Evolutionary conservation across 2,888 invertebrate species (phyloP), one percentile per base, ranked within the genome.

Genomic region (Schizotus pectinicornis): DNA sequence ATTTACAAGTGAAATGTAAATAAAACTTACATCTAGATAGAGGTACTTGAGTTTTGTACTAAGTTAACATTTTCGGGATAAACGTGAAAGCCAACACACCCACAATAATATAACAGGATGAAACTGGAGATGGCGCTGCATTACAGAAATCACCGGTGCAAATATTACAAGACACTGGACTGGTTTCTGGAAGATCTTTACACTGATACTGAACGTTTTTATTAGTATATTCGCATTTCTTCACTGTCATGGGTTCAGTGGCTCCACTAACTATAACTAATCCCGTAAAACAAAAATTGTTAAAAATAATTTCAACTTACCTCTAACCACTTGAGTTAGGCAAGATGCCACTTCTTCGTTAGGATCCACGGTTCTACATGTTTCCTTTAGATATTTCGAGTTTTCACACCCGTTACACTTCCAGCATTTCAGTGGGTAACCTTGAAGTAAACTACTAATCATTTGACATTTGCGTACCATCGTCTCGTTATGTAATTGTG

Each of bases 321-420:
- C 22, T 6, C 32, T 37, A 7, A 57, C 38, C 31, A 31, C 43
- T 41, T 60, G 49, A 3, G 48, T 52, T 34, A 60, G n/a, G 33
- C 60, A 52, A 13, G 41, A 37, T 34, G 38, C 46, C 8, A 32
- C 30, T 11, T 56, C 14, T 38, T 56, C 42, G 32, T 41, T 32
- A 31, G 51, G 48, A 42, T 47, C 35, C 35, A 48, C 51, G 7
- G 39, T 37, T 22, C 31, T 38, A 36, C 57, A 57, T 1, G 52
- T 52, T 9, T 51, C 57, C 14, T 39, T 57, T 14, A 14, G 1
- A 6, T 33, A 7, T 9, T 33, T 37, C 1, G 52, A 12, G n/a
- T 39, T 52, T 41, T 57, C 57, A 37, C 57, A 57, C 2, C 52
- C 52, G 9, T 57, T 57, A 22, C 57, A 57, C 14, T 57, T 57